Conservation (phyloP, 1,140 invertebrate genomes). For the Cotesia vestalis region DNA sequence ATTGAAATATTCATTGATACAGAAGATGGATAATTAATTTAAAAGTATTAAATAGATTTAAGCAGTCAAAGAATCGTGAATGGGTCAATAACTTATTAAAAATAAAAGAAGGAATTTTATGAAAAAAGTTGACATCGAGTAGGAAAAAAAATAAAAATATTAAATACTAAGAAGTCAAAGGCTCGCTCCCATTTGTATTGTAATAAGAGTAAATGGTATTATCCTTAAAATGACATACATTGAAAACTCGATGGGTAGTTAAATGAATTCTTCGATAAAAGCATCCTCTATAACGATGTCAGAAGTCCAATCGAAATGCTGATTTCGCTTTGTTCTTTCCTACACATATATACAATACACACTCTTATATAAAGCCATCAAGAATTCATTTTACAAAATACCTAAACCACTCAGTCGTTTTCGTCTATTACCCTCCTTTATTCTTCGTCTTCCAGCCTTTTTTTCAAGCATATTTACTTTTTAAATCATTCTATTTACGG, state of each 20-base stretch:
- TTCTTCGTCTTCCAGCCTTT: background rate
- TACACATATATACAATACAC: background rate
- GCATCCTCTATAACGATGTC: conserved; percentile 1
- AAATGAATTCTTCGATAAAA: conserved; percentile 17
- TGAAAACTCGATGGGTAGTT: conserved; percentile 17
- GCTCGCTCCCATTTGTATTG: background rate
- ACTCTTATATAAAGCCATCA: conserved; percentile 5
- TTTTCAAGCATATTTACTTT: too few species aligned
- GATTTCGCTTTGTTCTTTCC: conserved; percentile 19
- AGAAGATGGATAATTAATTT: too few species aligned
- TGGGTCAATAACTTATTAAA: too few species aligned
- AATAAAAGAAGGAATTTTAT: too few species aligned
- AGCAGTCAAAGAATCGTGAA: too few species aligned
- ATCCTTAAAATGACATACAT: conserved; percentile 11
- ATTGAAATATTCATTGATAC: too few species aligned
- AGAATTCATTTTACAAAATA: background rate
- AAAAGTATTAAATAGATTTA: too few species aligned
- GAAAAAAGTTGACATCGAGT: too few species aligned
- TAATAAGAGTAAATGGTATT: background rate
- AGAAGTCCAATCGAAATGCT: conserved; percentile 16
- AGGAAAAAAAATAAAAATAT: background rate
- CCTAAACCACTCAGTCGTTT: background rate
- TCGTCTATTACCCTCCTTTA: background rate
- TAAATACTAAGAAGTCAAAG: background rate
- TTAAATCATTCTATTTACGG: too few species aligned